These are phyloP conservation scores for Nothoprocta perdicaria DNA, from an alignment of 2,113 vertebrate species.

Conservation along the genomic window DNA sequence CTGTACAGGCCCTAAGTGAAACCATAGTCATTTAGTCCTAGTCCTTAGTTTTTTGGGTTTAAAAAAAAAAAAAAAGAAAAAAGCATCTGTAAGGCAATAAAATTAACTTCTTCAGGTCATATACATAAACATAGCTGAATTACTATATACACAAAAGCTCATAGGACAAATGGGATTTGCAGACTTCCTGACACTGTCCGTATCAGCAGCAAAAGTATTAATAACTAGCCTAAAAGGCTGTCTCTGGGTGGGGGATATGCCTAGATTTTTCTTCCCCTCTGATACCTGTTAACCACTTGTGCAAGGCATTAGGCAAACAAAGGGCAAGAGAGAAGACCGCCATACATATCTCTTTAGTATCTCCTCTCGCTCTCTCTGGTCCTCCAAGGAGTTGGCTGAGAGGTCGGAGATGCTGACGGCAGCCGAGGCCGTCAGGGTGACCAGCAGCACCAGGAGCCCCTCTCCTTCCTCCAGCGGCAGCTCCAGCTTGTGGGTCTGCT, in stretches of 20 bases:
- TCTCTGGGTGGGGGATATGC: background rate
- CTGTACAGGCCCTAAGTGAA: background rate
- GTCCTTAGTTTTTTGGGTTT: background rate
- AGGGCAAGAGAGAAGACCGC: constrained; percentile 26
- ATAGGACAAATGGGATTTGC: background rate
- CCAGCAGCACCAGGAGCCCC: constrained; percentile 90
- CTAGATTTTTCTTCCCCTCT: background rate
- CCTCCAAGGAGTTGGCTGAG: constrained; percentile 88
- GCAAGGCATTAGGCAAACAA: background rate
- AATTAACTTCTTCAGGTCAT: background rate
- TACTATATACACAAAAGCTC: background rate
- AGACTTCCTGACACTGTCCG: background rate
- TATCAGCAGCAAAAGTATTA: rapidly evolving
- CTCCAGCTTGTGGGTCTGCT: constrained; percentile 94
- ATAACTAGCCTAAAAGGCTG: background rate
- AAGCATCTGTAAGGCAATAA: background rate
- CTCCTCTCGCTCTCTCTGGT: constrained; percentile 87
- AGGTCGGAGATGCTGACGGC: constrained; percentile 92
- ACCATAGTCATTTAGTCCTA: background rate
- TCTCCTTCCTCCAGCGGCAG: constrained; percentile 89
- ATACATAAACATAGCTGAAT: background rate
- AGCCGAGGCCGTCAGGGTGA: constrained; percentile 94
- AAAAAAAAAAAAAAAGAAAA: background rate
- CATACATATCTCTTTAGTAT: constrained; percentile 95
- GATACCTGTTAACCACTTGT: background rate